Base-by-base conservation (phyloP, 2,888 invertebrate species). In the Drosophila multiciliata region DNA sequence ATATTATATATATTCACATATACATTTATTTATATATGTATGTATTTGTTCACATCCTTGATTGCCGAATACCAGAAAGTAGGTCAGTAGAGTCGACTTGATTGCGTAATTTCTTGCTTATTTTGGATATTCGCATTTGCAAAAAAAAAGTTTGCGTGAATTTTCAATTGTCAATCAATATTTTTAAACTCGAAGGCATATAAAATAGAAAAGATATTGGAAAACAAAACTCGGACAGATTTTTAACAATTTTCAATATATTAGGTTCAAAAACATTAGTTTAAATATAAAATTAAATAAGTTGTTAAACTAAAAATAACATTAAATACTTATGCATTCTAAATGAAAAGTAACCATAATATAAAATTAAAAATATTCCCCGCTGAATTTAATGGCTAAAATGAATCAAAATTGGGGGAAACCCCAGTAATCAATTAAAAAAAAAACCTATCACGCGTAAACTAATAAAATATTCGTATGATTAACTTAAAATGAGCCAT, bases 51-150 rank as follows among this genome's bases (percentile, higher is more conserved):
- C 68, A 73, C 77, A 82, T 82, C 81, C 81, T 82, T 82, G 81
- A 80, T 82, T 82, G 83, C 83, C 81, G 40, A 80, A 77, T 73
- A 65, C 66, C 71, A 77, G 23, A 84, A 86, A 87, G 87, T 86
- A 86, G 85, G 85, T 86, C 85, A 86, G 87, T 89, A 82, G 80
- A 78, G 78, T 75, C 32, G 57, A 65, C 81, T 66, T 59, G 73
- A 72, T 82, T 82, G 80, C 82, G 82, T 82, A 86, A 89, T 73
- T 57, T 80, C 55, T 66, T 35, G 32, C 17, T 40, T 52, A 63
- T 73, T 66, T 61, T 52, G 42, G 49, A 36, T 48, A 42, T 50
- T 60, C 38, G 36, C 26, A 72, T 50, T 52, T 48, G 6, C 63
- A 53, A 69, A 63, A 36, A 4, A 1, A 20, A 42, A 38, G 17